Conservation (phyloP, 2,797 vertebrate genomes). For the Takifugu ocellatus region DNA sequence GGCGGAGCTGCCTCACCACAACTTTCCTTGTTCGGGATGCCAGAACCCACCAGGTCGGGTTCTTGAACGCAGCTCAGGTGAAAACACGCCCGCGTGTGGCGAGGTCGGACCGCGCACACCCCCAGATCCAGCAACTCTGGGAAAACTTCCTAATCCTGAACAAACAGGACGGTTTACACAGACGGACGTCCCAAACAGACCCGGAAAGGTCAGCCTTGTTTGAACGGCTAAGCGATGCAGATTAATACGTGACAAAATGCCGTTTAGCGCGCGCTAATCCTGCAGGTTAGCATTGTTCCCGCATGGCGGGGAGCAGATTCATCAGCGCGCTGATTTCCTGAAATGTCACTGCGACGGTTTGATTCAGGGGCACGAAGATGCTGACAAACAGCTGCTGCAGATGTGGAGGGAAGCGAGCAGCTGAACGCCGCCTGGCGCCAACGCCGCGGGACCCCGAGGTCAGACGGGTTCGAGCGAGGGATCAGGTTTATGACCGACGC, state of each 20-base stretch:
- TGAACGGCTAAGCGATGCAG: slow-evolving; percentile 67
- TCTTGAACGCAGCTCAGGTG: too few species aligned
- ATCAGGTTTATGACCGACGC: too few species aligned
- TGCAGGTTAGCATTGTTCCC: slow-evolving; percentile 33
- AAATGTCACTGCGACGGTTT: not conserved
- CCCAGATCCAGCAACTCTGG: slow-evolving; percentile 62
- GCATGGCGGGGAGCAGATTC: too few species aligned
- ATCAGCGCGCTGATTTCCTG: too few species aligned
- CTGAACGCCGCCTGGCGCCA: too few species aligned
- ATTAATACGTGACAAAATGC: slow-evolving; percentile 60
- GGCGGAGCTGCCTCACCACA: slow-evolving; percentile 31
- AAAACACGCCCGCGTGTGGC: too few species aligned
- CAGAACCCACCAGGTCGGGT: too few species aligned
- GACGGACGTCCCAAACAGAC: slow-evolving; percentile 58
- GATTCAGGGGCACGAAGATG: slow-evolving; percentile 17
- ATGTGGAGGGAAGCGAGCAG: too few species aligned
- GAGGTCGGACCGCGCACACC: too few species aligned
- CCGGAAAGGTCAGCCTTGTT: slow-evolving; percentile 67
- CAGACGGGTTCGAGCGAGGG: not conserved
- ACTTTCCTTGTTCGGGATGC: slow-evolving; percentile 16
- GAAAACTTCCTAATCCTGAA: slow-evolving; percentile 76
- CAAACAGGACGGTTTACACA: slow-evolving; percentile 32
- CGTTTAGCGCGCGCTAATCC: slow-evolving; percentile 57
- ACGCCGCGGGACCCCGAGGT: too few species aligned
- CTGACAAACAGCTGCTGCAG: slow-evolving; percentile 5